Base-by-base conservation (phyloP, 92 coral and sea anemone genomes). In the Phenganax marumi region DNA sequence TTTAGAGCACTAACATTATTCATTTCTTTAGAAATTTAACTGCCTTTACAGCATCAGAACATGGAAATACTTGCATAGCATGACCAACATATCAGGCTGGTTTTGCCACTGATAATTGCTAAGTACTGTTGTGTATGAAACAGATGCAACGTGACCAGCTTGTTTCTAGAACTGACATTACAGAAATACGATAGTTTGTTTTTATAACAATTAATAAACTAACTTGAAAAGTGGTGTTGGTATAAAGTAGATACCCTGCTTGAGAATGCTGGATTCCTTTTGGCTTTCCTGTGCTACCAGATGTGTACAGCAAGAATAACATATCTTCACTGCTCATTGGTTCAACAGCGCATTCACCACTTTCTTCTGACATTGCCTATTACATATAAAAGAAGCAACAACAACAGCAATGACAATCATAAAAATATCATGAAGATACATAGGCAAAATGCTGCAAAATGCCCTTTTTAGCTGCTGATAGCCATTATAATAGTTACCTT, bases 261-360 rank as follows among this genome's bases (percentile, higher is more conserved):
- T 95, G 98, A 18, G 98, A 89, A 71, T 95, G 98, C 73, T 92
- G 89, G 61, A 95, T 91, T 24, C 98, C 98, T 88, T 95, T 95
- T 56, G 99, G 97, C 83, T 91, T 90, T 21, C 99, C 99, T 48
- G 99, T 96, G 85, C 99, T 96, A 4, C 99, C 99, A 46, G 99
- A 96, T 0, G 99, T 96, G 89, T 96, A 96, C 21, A 96, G 79
- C 25, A 96, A 75, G 61, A 96, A 96, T 85, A 96, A 58, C 16
- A 90, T 86, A 60, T 96, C 99, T 77, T 96, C 99, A 76, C 99
- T 96, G 61, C 92, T 97, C 92, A 96, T 86, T 21, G 96, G 86
- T 77, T 96, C 99, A 11, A 95, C 91, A 10, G 85, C 88, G 82
- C 99, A 96, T 77, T 91, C 97, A 25, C 88, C 84, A 10, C 91